phyloP scores from a whole-genome alignment of 1,140 invertebrate species.

The Scaptomyza hsui region DNA sequence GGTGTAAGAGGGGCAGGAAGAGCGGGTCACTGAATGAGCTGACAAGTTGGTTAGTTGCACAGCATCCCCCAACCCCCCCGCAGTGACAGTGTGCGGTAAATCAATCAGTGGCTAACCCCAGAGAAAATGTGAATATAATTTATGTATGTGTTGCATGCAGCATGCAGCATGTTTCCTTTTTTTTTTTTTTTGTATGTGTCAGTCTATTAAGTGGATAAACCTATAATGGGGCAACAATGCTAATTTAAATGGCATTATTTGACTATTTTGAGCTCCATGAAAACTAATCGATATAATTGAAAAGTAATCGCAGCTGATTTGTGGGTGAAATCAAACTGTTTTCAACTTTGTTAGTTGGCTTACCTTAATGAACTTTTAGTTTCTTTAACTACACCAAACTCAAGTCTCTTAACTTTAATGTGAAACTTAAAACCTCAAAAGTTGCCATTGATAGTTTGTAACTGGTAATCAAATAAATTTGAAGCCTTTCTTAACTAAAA shows the following conservation, averaged over 20 bases:
- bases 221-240: not conserved
- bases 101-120: slow-evolving; percentile 51
- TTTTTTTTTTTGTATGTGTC: no score
- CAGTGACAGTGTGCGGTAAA: slow-evolving; percentile 41
- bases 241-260: not conserved
- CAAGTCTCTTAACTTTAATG: no score
- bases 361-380: no score
- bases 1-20: not conserved
- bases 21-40: not conserved
- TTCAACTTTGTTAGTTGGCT: no score
- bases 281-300: not conserved
- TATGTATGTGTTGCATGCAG: slow-evolving; percentile 7
- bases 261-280: not conserved
- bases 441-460: no score
- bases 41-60: slow-evolving; percentile 47
- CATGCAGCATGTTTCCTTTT: not conserved
- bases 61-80: not conserved
- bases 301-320: no score
- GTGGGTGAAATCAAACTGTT: no score
- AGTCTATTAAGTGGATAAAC: slow-evolving; percentile 8
- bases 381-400: no score
- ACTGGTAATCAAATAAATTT: no score
- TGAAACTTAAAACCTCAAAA: no score
- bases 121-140: slow-evolving; percentile 38
- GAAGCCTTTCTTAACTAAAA: no score